Percentiles rank a stretch among this genome's conserved stretches.
These are phyloP conservation scores for Anthophora plumipes DNA, from an alignment of 2,888 invertebrate species.

Conservation along the genomic window DNA sequence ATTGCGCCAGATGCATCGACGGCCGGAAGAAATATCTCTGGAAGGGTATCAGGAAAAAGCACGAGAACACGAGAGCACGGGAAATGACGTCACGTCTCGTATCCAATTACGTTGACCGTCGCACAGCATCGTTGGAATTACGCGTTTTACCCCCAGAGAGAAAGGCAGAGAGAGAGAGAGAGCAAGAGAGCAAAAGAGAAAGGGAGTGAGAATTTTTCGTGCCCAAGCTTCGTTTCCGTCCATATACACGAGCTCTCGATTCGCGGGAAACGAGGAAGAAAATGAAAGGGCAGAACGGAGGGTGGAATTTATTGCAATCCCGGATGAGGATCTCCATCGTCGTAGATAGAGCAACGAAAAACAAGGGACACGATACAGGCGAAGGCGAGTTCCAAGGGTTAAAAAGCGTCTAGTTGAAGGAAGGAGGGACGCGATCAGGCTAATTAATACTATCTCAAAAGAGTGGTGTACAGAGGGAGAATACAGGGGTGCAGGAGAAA, in stretches of 20 bases:
- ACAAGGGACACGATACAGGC: conserved; percentile 28
- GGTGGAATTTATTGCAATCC: conserved; percentile 59
- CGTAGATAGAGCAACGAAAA: background rate
- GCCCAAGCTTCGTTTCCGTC: conserved; percentile 18
- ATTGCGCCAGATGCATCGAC: background rate
- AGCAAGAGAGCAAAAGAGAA: background rate
- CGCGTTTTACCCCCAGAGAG: conserved; percentile 47
- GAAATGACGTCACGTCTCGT: conserved; percentile 78
- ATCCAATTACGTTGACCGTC: conserved; percentile 79
- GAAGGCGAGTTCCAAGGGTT: conserved; percentile 11
- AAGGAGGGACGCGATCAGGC: conserved; percentile 54
- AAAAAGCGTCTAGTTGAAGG: conserved; percentile 21
- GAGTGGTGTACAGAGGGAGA: conserved; percentile 19
- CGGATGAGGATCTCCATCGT: conserved; percentile 18
- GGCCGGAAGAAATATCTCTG: background rate
- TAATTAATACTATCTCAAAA: conserved; percentile 70
- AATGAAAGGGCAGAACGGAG: conserved; percentile 39
- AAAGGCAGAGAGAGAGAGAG: too few species aligned
- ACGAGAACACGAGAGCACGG: conserved; percentile 55
- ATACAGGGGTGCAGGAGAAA: background rate
- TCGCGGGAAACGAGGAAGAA: conserved; percentile 47
- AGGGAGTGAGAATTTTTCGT: conserved; percentile 1
- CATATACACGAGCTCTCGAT: conserved; percentile 43
- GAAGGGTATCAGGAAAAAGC: conserved; percentile 38
- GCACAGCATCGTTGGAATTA: conserved; percentile 69